A percentile compares a stretch with the other conserved stretches of the same genome.
These are phyloP conservation scores for Phodopus roborovskii DNA, from an alignment of 2,113 vertebrate genomes.

Conservation along the genomic window DNA sequence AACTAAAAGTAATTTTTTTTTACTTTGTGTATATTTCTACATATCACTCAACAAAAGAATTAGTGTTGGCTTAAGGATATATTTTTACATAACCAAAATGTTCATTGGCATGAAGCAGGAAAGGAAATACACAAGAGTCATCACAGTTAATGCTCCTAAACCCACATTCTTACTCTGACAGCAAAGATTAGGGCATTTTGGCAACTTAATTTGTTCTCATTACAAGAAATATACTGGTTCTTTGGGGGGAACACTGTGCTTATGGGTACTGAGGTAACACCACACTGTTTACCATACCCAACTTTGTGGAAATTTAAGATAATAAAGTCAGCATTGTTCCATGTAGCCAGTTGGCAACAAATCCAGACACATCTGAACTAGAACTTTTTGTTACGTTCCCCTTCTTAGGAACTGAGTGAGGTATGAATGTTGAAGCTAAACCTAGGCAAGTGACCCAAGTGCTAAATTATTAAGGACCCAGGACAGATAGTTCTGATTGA, in stretches of 20 bases:
- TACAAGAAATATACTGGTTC: background rate
- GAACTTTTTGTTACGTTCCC: background rate
- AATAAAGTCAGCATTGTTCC: background rate
- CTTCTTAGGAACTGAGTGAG: background rate
- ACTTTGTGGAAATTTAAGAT: background rate
- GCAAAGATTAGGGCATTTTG: background rate
- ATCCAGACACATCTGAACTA: background rate
- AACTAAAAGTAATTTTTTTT: constrained; percentile 11
- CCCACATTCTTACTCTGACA: background rate
- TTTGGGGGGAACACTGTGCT: background rate
- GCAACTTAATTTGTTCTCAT: constrained; percentile 55
- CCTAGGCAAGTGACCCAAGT: background rate
- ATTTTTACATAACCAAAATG: constrained; percentile 30
- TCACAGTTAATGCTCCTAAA: background rate
- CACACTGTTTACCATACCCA: background rate
- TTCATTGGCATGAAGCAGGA: background rate
- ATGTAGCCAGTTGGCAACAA: background rate
- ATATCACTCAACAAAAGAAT: background rate
- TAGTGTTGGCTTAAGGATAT: background rate
- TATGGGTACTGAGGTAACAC: background rate
- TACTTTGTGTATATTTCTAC: background rate
- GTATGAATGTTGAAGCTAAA: background rate
- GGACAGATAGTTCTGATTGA: background rate
- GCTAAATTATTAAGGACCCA: background rate
- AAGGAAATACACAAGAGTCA: background rate